Evolutionary conservation across 2,113 vertebrate species (phyloP).

Genomic region (Gavia stellata): DNA sequence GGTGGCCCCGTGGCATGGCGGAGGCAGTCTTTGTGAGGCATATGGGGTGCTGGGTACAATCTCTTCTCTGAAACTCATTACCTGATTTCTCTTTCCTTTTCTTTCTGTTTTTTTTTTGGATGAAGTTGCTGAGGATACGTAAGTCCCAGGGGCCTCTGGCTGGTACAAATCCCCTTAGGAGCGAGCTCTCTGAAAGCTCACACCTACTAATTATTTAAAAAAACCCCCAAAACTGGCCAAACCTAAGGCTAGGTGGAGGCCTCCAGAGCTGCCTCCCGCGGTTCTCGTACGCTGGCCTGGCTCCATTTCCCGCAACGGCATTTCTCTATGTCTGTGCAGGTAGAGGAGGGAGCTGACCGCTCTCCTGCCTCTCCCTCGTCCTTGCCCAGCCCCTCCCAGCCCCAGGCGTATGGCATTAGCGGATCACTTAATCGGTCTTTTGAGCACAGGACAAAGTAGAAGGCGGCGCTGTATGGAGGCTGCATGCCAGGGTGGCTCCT

Average conservation of each 20-base stretch:
- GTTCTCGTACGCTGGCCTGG: background rate
- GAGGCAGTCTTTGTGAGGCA: background rate
- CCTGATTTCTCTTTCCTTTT: background rate
- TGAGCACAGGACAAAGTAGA: slow-evolving; percentile 42
- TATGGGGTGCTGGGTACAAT: background rate
- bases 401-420: background rate
- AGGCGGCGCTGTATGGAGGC: background rate
- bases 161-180: background rate
- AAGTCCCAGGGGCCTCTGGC: background rate
- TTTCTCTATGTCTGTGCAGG: background rate
- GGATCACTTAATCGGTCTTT: background rate
- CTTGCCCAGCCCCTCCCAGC: background rate
- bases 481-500: slow-evolving; percentile 5
- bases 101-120: background rate
- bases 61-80: background rate
- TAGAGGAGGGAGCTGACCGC: background rate
- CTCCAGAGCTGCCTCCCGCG: background rate
- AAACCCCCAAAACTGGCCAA: background rate
- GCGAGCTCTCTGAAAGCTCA: background rate
- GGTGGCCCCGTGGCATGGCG: accelerated
- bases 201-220: background rate
- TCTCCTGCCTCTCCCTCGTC: background rate
- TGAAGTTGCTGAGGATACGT: background rate
- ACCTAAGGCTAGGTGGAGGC: background rate
- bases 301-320: background rate